phyloP scores from a whole-genome alignment of 2,888 invertebrate genomes.

The Harpalus rubripes region DNA sequence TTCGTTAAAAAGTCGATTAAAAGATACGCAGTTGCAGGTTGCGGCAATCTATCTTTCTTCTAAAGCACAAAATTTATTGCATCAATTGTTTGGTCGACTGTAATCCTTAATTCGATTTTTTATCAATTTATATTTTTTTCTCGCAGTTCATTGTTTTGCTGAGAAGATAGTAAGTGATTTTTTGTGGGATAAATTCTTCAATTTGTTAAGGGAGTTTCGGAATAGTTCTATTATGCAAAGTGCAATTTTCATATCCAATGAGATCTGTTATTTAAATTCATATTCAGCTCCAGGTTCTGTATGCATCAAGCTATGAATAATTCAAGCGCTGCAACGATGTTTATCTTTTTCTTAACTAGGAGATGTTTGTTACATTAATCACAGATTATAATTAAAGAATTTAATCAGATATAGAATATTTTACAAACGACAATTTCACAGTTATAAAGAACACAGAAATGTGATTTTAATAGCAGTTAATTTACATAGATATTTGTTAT shows the following conservation, averaged over 20 bases:
- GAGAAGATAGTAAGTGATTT: neutral
- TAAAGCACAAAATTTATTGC: conserved; percentile 50
- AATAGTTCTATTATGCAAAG: conserved; percentile 43
- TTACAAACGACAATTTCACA: neutral
- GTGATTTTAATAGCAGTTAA: neutral
- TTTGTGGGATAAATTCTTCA: conserved; percentile 19
- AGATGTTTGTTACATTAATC: conserved; percentile 22
- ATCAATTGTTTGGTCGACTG: conserved; percentile 23
- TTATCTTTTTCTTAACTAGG: conserved; percentile 42
- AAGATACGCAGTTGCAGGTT: conserved; percentile 51
- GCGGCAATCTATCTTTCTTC: conserved; percentile 50
- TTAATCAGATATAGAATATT: neutral
- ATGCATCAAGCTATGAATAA: conserved; percentile 27
- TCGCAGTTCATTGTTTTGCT: conserved; percentile 5
- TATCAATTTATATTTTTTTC: conserved; percentile 30
- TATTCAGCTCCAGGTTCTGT: conserved; percentile 9
- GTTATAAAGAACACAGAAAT: neutral
- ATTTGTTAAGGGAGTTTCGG: conserved; percentile 1
- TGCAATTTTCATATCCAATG: conserved; percentile 51
- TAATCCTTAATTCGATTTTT: conserved; percentile 41
- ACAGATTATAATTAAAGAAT: conserved; percentile 9
- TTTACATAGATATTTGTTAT: neutral
- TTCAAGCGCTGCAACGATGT: conserved; percentile 18
- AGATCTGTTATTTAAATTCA: conserved; percentile 52
- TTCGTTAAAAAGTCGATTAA: conserved; percentile 58